Evolutionary conservation across 2,113 vertebrate species (phyloP), one percentile per base, ranked within the genome.

Genomic region (Onychostruthus taczanowskii): DNA sequence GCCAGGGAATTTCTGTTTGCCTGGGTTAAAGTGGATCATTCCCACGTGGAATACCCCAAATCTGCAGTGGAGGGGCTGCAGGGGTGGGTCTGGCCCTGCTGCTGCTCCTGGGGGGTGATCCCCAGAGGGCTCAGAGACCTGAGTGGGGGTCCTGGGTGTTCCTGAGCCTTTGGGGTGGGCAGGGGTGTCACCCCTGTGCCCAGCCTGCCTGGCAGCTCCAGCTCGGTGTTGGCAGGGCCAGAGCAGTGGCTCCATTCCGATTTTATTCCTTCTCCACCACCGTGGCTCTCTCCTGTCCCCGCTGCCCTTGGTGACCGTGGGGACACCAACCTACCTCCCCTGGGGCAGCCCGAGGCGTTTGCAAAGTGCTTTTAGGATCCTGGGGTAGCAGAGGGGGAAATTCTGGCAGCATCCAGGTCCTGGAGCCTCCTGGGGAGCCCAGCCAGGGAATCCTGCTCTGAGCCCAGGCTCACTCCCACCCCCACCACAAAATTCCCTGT

Each of bases 251-350:
- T 18, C 52, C 6, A 17, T 30, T 19, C 11, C 17, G 28, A 53
- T 53, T 64, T 84, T 0, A 0, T n/a, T 47, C 56, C 44, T 30
- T 7, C 27, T 44, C 79, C 37, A 9, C 23, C 30, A 7, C 12
- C 31, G 1, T 3, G 46, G 41, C 41, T 47, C n/a, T 50, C 59
- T 39, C 8, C 79, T 62, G 70, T 68, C 63, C 63, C 70, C 41
- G 3, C 10, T 21, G 39, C 53, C 68, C 78, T 10, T 5, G 8
- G 70, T 27, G 87, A 2, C 47, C 1, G 0, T 62, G 63, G 55
- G 55, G 15, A 56, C 91, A 24, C 39, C 23, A 2, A 67, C 84
- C 93, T 96, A 91, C 97, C 95, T 96, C 91, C 14, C 91, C 83
- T 8, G 75, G 89, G 84, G 85, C 72, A 27, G 76, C 73, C 43